Base-by-base conservation (phyloP, 2,888 invertebrate species). In the Tetranychus piercei region DNA sequence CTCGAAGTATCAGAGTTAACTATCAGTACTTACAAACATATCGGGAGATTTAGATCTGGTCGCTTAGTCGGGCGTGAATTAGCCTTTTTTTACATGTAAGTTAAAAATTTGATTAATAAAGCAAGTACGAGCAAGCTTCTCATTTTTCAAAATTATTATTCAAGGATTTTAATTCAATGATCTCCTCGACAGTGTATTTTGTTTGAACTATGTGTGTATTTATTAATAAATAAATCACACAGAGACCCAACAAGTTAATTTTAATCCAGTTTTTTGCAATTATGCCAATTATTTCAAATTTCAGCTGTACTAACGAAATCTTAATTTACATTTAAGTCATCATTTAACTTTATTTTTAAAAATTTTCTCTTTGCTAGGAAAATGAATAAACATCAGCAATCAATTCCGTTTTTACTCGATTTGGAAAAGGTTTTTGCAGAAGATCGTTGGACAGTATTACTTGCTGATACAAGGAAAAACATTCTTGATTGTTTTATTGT, bases 1-100 rank as follows among this genome's bases (percentile, higher is more conserved):
- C 83, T 78, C 85, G 95, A 95, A 83, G 83, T 95, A 76, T 92
- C 94, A 0, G 96, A 96, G 82, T 83, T 95, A 77, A 93, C 95
- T 0, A 94, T 95, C 88, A 93, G 94, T 74, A 95, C 94, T 0
- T 95, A 92, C 81, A 96, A 96, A 81, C 94, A 95, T 83, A 93
- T 95, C 77, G 89, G 90, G 1, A 85, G 90, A 76, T 84, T 88
- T 79, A 86, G 92, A 78, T 93, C 90, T 74, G 94, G 95, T 0
- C 87, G 93, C 69, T 86, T 90, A 72, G 91, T 95, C 75, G 95
- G 95, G 0, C 86, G 90, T 66, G 91, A 95, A 80, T 83, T 96
- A 73, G 94, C 95, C 0, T 87, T 89, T 44, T 94, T 95, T 82
- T 95, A 96, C 82, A 88, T 91, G 79, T 89, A 89, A 77, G 85